Base-by-base conservation (phyloP, 1,140 invertebrate species). In the Formica exsecta region DNA sequence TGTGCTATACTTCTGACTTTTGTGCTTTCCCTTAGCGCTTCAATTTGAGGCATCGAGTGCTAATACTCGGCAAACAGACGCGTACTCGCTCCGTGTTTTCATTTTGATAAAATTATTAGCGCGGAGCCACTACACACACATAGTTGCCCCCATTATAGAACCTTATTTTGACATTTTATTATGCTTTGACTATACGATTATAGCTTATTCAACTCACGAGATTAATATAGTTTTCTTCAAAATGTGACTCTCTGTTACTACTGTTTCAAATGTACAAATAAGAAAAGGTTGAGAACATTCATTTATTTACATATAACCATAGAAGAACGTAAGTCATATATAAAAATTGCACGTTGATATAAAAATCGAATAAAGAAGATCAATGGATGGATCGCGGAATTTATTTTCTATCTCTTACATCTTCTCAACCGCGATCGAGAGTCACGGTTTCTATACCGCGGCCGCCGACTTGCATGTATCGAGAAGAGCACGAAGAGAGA, bases 401-500 rank as follows among this genome's bases (percentile, higher is more conserved):
- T 79, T 66, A 36, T 13, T 29, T 22, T 48, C 13, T 68, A 66
- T 66, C 44, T 51, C 5, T 36, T 62, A 29, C 29, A 7, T 77
- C 25, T 48, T 25, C 19, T 16, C 8, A 13, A 79, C 68, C 19
- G 6, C 64, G 36, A 57, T 59, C 64, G 32, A 41, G 44, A 4
- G 5, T 11, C 44, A 3, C 7, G 65, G 44, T 65, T 57, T 25
- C 19, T 22, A 68, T 1, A 8, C 22, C 65, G 44, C 75, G 38
- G 38, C 16, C 48, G 29, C 16, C 51, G 62, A 48, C 32, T 59
- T 64, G 64, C 77, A 22, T 91, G 79, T 79, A 88, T 68, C 81
- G 68, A 29, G 70, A 57, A 76, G 62, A 86, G 59, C 59, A 57
- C n/a, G 68, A 85, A 51, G 68, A 87, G 71, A 87, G 5, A 19